Base-by-base conservation (phyloP, 2,113 vertebrate species). In the Cyprinodon variegatus region DNA sequence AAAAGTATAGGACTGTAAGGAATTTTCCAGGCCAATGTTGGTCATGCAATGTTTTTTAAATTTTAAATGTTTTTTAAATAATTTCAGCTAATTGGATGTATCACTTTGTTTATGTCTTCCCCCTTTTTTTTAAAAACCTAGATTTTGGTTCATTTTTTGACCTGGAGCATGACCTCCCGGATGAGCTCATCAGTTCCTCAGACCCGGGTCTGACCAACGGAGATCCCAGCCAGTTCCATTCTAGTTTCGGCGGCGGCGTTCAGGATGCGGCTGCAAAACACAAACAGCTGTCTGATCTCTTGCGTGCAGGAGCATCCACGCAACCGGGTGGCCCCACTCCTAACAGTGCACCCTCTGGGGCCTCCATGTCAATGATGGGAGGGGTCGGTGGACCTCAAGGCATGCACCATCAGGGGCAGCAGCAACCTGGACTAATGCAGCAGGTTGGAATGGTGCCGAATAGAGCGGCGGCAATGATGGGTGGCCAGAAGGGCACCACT, bases 101-200 rank as follows among this genome's bases (percentile, higher is more conserved):
- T 48, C 78, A 17, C 61, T 67, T 40, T 67, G 11, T 22, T 50
- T 69, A 17, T 39, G 45, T 74, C 20, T 82, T 22, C 71, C 68
- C 45, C 45, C 61, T 2, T 37, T 36, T 37, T 13, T 61, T 40
- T 22, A 15, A 37, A 4, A 48, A 11, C 11, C 38, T 89, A 99
- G 98, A 99, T 96, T 98, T 98, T 88, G 96, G 97, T 85, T 97
- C 98, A 2, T 93, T 98, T 0, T 98, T 99, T 86, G 98, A 99
- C 90, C 89, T 99, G 93, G 98, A 99, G 89, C 97, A 99, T 1
- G 97, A 99, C 90, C 96, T 99, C 84, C 98, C 98, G 61, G 98
- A 99, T 83, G 98, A 99, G 92, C 94, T 99, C 86, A 99, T 99
- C 93, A 98, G 85, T 93, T 97, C 97, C 53, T 95, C 96, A 1